These are phyloP conservation scores for Lithobates pipiens DNA, from an alignment of 2,797 vertebrate genomes.

Conservation along the genomic window DNA sequence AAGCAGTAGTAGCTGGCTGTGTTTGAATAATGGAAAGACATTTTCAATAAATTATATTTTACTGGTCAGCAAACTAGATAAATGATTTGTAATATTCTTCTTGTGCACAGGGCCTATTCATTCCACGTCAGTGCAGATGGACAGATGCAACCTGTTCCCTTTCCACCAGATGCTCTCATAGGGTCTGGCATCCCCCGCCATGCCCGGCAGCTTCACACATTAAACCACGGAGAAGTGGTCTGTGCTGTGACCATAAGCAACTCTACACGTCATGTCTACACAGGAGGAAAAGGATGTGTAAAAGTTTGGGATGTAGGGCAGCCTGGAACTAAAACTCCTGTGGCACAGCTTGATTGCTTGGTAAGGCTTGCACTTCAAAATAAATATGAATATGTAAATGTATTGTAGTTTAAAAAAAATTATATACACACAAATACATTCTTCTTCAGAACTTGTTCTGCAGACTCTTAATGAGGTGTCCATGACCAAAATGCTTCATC, in stretches of 20 bases:
- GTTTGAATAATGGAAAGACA: too few species aligned
- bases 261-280: constrained; percentile 82
- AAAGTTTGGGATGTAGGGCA: constrained; percentile 92
- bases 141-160: constrained; percentile 85
- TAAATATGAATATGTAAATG: too few species aligned
- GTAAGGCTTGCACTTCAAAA: constrained; percentile 64
- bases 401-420: too few species aligned
- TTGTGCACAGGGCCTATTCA: constrained; percentile 76
- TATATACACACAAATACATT: too few species aligned
- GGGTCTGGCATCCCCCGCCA: constrained; percentile 80
- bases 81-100: not conserved
- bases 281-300: constrained; percentile 83
- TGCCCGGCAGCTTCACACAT: constrained; percentile 79
- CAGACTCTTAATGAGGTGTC: too few species aligned
- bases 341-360: constrained; percentile 87
- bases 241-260: constrained; percentile 84
- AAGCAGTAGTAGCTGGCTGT: not conserved
- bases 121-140: constrained; percentile 83
- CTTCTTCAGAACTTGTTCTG: too few species aligned
- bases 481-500: too few species aligned
- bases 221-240: constrained; percentile 81
- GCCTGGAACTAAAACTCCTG: constrained; percentile 79
- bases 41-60: too few species aligned
- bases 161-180: constrained; percentile 80
- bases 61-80: too few species aligned